These are phyloP conservation scores for Chaenodraco wilsoni DNA, from an alignment of 2,797 vertebrate genomes.

Conservation along the genomic window DNA sequence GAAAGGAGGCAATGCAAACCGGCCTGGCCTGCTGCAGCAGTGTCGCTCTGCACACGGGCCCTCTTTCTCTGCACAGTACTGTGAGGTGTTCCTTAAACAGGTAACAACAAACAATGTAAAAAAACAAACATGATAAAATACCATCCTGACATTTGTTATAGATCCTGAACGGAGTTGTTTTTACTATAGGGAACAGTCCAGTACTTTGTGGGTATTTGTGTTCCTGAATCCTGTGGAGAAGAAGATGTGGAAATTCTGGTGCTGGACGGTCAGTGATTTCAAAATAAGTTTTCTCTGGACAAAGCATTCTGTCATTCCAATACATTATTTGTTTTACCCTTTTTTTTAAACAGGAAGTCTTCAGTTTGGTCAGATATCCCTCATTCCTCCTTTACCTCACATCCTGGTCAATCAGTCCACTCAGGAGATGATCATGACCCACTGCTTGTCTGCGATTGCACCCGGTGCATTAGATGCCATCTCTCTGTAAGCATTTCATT, in stretches of 20 bases:
- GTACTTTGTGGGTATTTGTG: constrained; percentile 84
- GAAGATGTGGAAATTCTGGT: constrained; percentile 78
- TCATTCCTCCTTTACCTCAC: constrained; percentile 76
- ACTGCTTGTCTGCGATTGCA: constrained; percentile 64
- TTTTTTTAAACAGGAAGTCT: constrained; percentile 67
- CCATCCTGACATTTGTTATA: background rate
- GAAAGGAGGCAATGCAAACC: constrained; percentile 84
- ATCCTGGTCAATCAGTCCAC: constrained; percentile 72
- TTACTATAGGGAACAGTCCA: constrained; percentile 69
- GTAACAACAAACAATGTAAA: constrained; percentile 61
- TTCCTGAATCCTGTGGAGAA: constrained; percentile 82
- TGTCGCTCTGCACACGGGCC: constrained; percentile 78
- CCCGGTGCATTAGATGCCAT: constrained; percentile 70
- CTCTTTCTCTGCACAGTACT: constrained; percentile 86
- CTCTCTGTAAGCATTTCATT: constrained; percentile 79
- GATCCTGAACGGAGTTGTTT: constrained; percentile 9
- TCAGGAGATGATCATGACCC: constrained; percentile 75
- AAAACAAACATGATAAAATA: background rate
- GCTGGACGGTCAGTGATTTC: constrained; percentile 69
- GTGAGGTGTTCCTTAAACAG: constrained; percentile 86
- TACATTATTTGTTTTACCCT: background rate
- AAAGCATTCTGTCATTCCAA: background rate
- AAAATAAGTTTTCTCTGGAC: background rate
- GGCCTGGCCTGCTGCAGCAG: constrained; percentile 83
- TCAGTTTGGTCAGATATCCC: constrained; percentile 62